Conservation (phyloP, 2,113 vertebrate species). For the Probosciger aterrimus region DNA sequence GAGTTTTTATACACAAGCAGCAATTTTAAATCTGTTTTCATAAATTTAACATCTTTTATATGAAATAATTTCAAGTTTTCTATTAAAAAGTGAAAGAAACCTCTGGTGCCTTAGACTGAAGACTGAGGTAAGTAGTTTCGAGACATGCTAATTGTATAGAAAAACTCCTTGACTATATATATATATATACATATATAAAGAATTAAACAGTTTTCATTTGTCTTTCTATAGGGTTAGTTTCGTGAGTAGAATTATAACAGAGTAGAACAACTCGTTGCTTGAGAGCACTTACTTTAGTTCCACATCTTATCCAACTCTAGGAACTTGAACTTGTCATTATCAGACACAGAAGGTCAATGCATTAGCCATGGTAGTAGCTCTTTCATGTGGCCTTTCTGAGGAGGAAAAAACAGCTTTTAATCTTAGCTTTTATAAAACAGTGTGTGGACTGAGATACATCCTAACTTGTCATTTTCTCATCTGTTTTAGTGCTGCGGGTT, state of each 20-base stretch:
- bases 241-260: neutral
- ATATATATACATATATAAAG: neutral
- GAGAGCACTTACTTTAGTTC: conserved; percentile 49
- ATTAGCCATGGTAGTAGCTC: conserved; percentile 10
- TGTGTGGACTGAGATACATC: neutral
- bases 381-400: conserved; percentile 50
- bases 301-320: conserved; percentile 27
- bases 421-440: conserved; percentile 24
- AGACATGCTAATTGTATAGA: neutral
- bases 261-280: neutral
- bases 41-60: neutral
- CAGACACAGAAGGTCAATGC: conserved; percentile 36
- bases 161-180: neutral
- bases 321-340: conserved; percentile 61
- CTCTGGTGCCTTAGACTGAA: neutral
- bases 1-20: neutral
- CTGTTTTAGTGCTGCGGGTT: conserved; percentile 25
- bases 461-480: conserved; percentile 60
- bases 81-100: neutral
- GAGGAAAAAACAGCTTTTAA: conserved; percentile 51
- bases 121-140: neutral
- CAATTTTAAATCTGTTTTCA: neutral
- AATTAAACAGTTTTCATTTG: neutral
- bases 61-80: neutral
- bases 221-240: neutral